Base-by-base conservation (phyloP, 1,140 invertebrate species). In the Tetramorium alpestre region DNA sequence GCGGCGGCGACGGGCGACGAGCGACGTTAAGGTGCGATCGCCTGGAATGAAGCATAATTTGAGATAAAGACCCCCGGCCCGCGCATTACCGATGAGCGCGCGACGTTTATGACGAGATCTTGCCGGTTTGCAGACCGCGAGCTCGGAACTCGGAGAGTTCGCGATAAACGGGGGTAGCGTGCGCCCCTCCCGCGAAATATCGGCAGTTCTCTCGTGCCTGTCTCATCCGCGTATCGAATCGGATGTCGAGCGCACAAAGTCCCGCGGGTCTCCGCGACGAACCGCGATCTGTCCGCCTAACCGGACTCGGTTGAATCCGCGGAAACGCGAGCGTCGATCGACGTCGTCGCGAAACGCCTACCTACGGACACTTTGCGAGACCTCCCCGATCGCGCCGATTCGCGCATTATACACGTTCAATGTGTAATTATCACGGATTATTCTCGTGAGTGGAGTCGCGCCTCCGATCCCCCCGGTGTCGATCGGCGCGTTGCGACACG, bases 1-100 rank as follows among this genome's bases (percentile, higher is more conserved):
- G 69, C 51, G 67, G 22, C 65, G 38, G 4, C 25, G 51, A 73
- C 33, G 67, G 47, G 49, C 41, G 41, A 82, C 65, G 25, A n/a
- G 33, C 69, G 54, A 75, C 80, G n/a, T 60, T 33, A 62, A 49
- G 51, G 67, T 38, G 80, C 69, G n/a, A 75, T 84, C 80, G 54
- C 6, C 54, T 47, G 80, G 80, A 84, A 84, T 84, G 80, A 75
- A 38, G 67, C 54, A 75, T 18, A 22, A 22, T 22, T 22, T 62
- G 56, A 84, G 80, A 84, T 84, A 84, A 75, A 75, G 80, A 56
- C 54, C 18, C 18, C 0, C 6, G 0, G 41, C 44, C 44, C 6
- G 25, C 11, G 54, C 54, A 33, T 47, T 44, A 8, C 25, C 67
- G 49, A 51, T 41, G 62, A 28, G 58, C 47, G 51, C 33, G 65